Percentiles rank a stretch among this genome's conserved stretches.
These are phyloP conservation scores for Xestia ashworthii DNA, from an alignment of 2,888 invertebrate genomes.

Conservation along the genomic window DNA sequence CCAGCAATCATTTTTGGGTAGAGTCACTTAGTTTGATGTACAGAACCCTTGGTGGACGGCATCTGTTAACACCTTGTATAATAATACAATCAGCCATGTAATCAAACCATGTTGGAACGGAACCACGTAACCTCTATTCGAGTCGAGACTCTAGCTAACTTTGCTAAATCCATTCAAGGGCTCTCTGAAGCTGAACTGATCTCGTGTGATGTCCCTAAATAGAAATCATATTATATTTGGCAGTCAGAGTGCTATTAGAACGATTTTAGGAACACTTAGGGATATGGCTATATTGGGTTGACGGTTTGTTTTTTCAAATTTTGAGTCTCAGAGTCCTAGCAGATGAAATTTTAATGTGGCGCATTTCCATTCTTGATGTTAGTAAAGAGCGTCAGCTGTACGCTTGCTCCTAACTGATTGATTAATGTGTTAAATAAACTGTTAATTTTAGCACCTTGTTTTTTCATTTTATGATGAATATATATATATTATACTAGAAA, in stretches of 20 bases:
- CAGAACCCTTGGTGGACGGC: too few species aligned
- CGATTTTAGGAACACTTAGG: neutral
- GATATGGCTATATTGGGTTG: neutral
- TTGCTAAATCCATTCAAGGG: slow-evolving; percentile 17
- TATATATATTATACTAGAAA: neutral
- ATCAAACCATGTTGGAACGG: slow-evolving; percentile 26
- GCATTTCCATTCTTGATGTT: neutral
- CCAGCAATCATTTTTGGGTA: too few species aligned
- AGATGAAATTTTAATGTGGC: neutral
- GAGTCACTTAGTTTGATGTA: too few species aligned
- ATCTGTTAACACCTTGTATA: too few species aligned
- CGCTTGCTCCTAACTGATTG: neutral
- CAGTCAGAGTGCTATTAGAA: neutral
- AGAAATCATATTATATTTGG: too few species aligned
- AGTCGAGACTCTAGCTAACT: slow-evolving; percentile 33
- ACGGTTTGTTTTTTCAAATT: neutral
- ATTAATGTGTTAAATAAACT: neutral
- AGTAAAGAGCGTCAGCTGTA: neutral
- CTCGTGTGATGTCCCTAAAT: slow-evolving; percentile 9
- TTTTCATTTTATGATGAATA: too few species aligned
- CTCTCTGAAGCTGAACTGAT: slow-evolving; percentile 31
- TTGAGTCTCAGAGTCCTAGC: neutral
- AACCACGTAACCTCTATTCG: slow-evolving; percentile 25
- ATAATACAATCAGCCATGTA: slow-evolving; percentile 11
- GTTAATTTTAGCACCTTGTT: neutral